Conservation (phyloP, 1,140 invertebrate genomes). For the Brachionus calyciflorus region DNA sequence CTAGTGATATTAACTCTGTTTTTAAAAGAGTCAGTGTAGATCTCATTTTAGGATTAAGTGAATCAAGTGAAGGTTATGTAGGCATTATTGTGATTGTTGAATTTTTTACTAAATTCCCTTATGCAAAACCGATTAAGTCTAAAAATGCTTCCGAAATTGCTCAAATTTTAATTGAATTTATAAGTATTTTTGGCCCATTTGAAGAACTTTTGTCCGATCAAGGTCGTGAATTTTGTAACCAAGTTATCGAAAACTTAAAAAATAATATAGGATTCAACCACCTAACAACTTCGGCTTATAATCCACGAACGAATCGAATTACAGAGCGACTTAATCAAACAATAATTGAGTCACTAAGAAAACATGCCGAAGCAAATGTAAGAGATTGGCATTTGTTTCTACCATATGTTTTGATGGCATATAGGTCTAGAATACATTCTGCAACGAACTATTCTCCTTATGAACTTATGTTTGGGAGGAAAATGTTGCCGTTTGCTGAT, state of each 20-base stretch:
- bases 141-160: constrained; percentile 8
- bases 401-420: too few relatives aligned
- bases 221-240: constrained; percentile 13
- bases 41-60: neutral
- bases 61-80: neutral
- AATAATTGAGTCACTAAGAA: neutral
- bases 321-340: constrained; percentile 7
- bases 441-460: too few relatives aligned
- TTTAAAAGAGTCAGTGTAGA: constrained; percentile 17
- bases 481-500: too few relatives aligned
- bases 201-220: constrained; percentile 8
- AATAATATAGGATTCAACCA: neutral
- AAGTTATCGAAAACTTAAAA: constrained; percentile 3
- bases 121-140: neutral
- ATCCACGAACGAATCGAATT: neutral
- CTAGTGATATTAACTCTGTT: neutral
- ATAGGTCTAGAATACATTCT: too few relatives aligned
- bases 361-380: too few relatives aligned
- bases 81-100: constrained; percentile 8
- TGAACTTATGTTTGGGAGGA: too few relatives aligned
- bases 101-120: constrained; percentile 6
- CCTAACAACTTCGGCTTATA: neutral
- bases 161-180: too few relatives aligned
- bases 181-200: neutral
- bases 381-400: too few relatives aligned